A percentile compares a stretch with the other conserved stretches of the same genome.
Conservation (phyloP, 2,113 vertebrate species). For the Tapirus terrestris region DNA sequence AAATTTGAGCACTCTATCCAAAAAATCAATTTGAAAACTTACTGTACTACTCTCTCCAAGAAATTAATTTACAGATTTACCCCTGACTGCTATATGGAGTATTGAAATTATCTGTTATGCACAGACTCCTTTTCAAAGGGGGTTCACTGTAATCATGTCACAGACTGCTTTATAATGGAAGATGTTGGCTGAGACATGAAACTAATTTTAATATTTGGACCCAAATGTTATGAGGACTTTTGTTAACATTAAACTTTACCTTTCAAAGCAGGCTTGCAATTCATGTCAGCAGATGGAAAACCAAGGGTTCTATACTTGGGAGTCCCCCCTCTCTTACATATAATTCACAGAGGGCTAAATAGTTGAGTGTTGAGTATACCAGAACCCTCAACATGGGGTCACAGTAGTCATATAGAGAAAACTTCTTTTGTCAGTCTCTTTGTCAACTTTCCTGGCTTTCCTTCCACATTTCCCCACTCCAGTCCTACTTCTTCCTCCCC, state of each 20-base stretch:
- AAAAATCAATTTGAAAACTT: constrained; percentile 24
- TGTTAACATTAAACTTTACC: background rate
- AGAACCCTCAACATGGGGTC: background rate
- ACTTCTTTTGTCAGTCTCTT: background rate
- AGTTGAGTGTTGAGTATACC: background rate
- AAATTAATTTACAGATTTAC: constrained; percentile 35
- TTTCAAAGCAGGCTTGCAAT: constrained; percentile 16
- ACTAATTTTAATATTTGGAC: constrained; percentile 23
- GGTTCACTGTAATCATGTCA: background rate
- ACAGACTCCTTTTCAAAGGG: background rate
- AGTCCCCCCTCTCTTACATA: background rate
- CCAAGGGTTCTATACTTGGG: background rate
- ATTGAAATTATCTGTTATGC: background rate
- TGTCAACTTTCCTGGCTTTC: background rate
- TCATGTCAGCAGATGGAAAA: background rate
- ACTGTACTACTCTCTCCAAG: background rate
- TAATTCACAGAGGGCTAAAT: constrained; percentile 45
- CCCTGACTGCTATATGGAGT: background rate
- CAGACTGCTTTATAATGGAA: background rate
- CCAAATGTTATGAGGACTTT: background rate
- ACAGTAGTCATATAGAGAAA: constrained; percentile 1
- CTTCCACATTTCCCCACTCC: background rate
- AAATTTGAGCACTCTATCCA: background rate
- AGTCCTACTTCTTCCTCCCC: background rate
- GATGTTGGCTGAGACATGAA: background rate